Conservation (phyloP, 2,113 vertebrate genomes). For the Donacobius atricapilla region DNA sequence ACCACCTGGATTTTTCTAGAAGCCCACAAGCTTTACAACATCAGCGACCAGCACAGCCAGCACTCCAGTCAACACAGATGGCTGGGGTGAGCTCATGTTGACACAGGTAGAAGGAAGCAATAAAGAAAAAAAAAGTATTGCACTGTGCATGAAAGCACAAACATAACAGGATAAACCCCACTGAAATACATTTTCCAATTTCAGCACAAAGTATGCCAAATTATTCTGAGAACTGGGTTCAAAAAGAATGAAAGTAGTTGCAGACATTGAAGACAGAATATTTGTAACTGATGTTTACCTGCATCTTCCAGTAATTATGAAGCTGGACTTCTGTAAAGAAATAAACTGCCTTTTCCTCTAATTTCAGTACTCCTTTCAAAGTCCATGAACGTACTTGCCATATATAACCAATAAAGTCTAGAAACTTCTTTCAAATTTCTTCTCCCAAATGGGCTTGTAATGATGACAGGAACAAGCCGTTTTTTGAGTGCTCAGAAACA, state of each 20-base stretch:
- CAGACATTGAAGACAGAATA: neutral
- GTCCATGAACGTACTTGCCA: neutral
- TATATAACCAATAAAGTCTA: neutral
- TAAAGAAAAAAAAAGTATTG: neutral
- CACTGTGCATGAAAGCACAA: neutral
- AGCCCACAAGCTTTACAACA: neutral
- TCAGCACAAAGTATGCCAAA: neutral
- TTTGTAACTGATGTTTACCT: neutral
- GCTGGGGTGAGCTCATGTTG: neutral
- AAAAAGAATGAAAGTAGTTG: neutral
- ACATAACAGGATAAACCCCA: neutral
- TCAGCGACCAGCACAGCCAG: neutral
- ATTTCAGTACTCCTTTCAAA: neutral
- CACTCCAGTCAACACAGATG: neutral
- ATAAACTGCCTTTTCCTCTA: neutral
- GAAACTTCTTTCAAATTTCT: neutral
- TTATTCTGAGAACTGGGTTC: neutral
- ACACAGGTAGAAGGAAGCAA: neutral
- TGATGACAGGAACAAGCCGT: neutral
- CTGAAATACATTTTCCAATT: neutral
- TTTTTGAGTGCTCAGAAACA: neutral
- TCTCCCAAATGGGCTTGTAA: neutral
- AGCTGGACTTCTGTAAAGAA: neutral
- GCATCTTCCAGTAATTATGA: neutral
- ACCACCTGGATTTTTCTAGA: neutral